Base-by-base conservation (phyloP, 1,140 invertebrate species). In the Solen grandis region DNA sequence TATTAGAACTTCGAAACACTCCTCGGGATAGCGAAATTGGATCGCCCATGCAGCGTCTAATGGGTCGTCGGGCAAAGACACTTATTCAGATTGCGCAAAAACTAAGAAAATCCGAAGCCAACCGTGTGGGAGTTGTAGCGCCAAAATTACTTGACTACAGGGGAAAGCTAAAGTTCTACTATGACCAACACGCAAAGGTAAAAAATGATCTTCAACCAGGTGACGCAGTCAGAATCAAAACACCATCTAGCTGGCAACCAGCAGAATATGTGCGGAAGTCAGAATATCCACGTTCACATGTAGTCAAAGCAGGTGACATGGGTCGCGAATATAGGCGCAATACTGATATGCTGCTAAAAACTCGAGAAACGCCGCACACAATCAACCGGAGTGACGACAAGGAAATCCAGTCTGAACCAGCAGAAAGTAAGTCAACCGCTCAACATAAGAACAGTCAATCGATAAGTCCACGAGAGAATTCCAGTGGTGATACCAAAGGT, bases 1-100 rank as follows among this genome's bases (percentile, higher is more conserved):
- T 86, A n/a, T 36, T 86, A n/a, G 35, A 54, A 29, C 77, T 76
- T 25, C 31, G 66, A 60, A 68, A 66, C 33, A 70, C 83, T 36
- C 83, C 76, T 25, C 4, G 83, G 8, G 54, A 31, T n/a, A 35
- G 25, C 35, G 57, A 29, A 25, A 46, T 29, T 16, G 36, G 36
- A 25, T 75, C 73, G 2, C 52, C 69, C 36, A 72, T 14, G 13
- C 68, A 72, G 50, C 8, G n/a, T 16, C 22, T 75, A 50, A 50
- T 63, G 57, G 72, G 59, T 33, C 41, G 72, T 33, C 27, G 72
- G 31, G 27, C 25, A 27, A 75, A 63, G 35, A 59, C 72, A 2
- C 13, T 63, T 22, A 8, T 75, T 5, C 59, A 38, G 27, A 63
- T 63, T 2, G 33, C 72, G 16, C 55, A 54, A 14, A 22, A 25